Evolutionary conservation across 2,113 vertebrate species (phyloP).

Genomic region (Myanophis thanlyinensis): DNA sequence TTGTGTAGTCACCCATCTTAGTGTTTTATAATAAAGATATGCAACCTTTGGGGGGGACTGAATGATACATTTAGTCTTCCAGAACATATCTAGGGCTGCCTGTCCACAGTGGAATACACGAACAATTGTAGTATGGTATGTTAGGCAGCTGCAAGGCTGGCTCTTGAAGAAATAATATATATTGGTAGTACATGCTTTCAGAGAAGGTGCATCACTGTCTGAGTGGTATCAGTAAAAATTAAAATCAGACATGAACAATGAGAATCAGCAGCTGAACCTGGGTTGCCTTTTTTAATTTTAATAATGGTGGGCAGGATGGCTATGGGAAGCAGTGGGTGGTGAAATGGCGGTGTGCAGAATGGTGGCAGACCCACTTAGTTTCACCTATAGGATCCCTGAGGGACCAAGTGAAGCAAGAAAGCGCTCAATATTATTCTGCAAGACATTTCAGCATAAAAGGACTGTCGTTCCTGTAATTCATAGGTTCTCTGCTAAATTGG

Average conservation of each 20-base stretch:
- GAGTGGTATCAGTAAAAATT: not conserved
- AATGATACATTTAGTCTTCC: not conserved
- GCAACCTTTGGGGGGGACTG: not conserved
- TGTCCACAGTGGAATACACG: not conserved
- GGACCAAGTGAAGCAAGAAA: not conserved
- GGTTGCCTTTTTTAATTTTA: not conserved
- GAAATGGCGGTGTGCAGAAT: not conserved
- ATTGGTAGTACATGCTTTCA: not conserved
- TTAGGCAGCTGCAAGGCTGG: not conserved
- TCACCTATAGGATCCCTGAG: not conserved
- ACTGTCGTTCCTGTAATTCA: not conserved
- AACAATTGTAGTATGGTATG: not conserved
- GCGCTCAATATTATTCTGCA: not conserved
- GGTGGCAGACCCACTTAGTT: too few relatives aligned
- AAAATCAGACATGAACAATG: not conserved
- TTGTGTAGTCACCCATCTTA: not conserved
- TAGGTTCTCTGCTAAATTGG: not conserved
- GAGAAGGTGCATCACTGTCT: not conserved
- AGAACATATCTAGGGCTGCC: not conserved
- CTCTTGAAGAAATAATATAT: not conserved
- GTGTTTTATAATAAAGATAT: not conserved
- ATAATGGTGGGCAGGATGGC: not conserved
- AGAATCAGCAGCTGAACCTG: not conserved
- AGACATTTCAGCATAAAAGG: not conserved
- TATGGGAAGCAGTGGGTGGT: not conserved